These are phyloP conservation scores for Brachionus calyciflorus DNA, from an alignment of 1,140 invertebrate genomes.

Conservation along the genomic window DNA sequence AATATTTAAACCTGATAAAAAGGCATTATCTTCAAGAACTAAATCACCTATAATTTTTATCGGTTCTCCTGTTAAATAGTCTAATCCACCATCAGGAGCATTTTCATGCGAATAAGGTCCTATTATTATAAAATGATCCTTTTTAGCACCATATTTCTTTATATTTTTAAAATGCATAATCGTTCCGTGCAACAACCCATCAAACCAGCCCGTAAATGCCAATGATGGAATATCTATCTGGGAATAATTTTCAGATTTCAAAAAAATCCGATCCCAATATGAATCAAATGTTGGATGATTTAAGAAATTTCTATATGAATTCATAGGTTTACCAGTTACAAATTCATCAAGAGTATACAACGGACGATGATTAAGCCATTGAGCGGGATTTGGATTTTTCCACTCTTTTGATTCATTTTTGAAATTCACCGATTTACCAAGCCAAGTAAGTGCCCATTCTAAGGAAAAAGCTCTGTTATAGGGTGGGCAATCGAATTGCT, in stretches of 20 bases:
- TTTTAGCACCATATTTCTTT: not conserved
- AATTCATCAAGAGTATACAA: too few species aligned
- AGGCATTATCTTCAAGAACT: not conserved
- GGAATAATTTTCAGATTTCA: not conserved
- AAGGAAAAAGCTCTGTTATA: constrained; percentile 20
- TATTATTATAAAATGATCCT: constrained; percentile 3
- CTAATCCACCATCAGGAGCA: constrained; percentile 28
- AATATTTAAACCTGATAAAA: constrained; percentile 22
- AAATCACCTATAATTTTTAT: constrained; percentile 16
- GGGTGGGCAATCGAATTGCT: not conserved
- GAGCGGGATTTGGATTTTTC: not conserved
- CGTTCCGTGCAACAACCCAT: not conserved
- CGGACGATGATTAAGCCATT: too few species aligned
- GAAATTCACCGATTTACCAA: not conserved
- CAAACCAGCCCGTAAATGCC: constrained; percentile 39
- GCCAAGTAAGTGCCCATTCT: not conserved
- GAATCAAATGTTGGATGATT: too few species aligned
- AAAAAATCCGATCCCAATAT: not conserved
- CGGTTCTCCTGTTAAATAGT: not conserved
- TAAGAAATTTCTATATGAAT: too few species aligned
- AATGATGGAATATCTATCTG: not conserved
- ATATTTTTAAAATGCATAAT: not conserved
- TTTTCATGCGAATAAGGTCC: constrained; percentile 12
- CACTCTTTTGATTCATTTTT: not conserved
- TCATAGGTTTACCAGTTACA: too few species aligned